Conservation (phyloP, 2,888 invertebrate species). For the Hyposoter didymator region DNA sequence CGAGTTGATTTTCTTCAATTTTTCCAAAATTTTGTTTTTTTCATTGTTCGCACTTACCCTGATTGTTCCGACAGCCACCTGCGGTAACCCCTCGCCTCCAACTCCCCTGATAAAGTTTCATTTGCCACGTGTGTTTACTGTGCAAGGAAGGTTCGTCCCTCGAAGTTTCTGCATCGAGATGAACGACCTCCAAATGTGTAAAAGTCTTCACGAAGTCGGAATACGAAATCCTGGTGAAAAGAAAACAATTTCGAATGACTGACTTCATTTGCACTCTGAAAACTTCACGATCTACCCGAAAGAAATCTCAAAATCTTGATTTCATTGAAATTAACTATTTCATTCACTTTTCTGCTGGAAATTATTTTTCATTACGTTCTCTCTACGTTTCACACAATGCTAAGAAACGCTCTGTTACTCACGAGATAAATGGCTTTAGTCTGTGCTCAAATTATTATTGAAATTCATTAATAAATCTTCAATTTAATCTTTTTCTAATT, state of each 20-base stretch:
- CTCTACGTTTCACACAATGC: background rate
- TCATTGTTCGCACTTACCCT: slow-evolving; percentile 84
- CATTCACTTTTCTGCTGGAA: background rate
- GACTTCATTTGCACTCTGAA: background rate
- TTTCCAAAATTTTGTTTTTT: background rate
- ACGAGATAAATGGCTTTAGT: background rate
- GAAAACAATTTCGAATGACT: background rate
- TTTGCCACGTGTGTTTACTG: slow-evolving; percentile 93
- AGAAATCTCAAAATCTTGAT: background rate
- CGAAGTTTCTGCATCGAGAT: slow-evolving; percentile 94
- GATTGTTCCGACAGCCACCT: slow-evolving; percentile 95
- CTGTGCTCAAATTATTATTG: background rate
- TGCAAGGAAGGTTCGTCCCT: slow-evolving; percentile 93
- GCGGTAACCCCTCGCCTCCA: slow-evolving; percentile 95
- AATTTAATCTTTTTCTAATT: background rate
- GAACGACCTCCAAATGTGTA: slow-evolving; percentile 93
- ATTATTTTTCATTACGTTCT: background rate
- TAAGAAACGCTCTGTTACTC: too few species aligned
- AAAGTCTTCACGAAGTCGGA: slow-evolving; percentile 93
- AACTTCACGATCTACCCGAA: too few species aligned
- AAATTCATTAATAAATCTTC: background rate
- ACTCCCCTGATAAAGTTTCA: slow-evolving; percentile 93
- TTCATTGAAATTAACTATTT: background rate
- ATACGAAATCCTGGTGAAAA: slow-evolving; percentile 89
- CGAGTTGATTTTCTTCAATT: background rate